phyloP scores from a whole-genome alignment of 2,888 invertebrate genomes.

The Dascillus cervinus region DNA sequence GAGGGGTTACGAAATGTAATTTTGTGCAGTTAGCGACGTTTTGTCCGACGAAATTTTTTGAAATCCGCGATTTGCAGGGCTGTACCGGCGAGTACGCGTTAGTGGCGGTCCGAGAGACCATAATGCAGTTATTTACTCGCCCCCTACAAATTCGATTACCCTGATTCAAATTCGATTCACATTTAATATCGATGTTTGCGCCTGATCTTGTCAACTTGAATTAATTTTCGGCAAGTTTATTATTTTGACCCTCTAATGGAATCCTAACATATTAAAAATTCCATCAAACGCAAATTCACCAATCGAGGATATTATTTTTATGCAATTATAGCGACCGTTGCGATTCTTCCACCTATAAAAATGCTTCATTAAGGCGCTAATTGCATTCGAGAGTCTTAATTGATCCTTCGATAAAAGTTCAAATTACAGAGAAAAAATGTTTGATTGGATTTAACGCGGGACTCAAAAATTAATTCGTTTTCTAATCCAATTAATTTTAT shows the following conservation, averaged over 20 bases:
- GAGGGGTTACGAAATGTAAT: slow-evolving; percentile 21
- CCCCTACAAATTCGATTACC: slow-evolving; percentile 23
- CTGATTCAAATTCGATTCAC: slow-evolving; percentile 28
- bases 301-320: no score
- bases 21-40: slow-evolving; percentile 4
- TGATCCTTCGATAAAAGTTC: no score
- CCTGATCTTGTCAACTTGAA: slow-evolving; percentile 25
- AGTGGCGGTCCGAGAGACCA: slow-evolving; percentile 19
- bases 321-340: no score
- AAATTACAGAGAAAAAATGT: no score
- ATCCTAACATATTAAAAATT: no score
- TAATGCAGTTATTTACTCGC: slow-evolving; percentile 23
- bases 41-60: no score
- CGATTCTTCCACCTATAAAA: no score
- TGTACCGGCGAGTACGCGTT: background rate
- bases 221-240: slow-evolving; percentile 23
- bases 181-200: slow-evolving; percentile 27
- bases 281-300: no score
- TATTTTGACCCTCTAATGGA: slow-evolving; percentile 14
- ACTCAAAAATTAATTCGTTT: no score
- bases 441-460: no score
- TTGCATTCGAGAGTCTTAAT: slow-evolving; percentile 27
- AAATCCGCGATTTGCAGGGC: no score
- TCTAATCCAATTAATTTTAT: no score
- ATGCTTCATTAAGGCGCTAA: slow-evolving; percentile 27